A percentile compares a stretch with the other conserved stretches of the same genome.
phyloP scores from a whole-genome alignment of 2,888 invertebrate species.

The Physocephala rufipes region DNA sequence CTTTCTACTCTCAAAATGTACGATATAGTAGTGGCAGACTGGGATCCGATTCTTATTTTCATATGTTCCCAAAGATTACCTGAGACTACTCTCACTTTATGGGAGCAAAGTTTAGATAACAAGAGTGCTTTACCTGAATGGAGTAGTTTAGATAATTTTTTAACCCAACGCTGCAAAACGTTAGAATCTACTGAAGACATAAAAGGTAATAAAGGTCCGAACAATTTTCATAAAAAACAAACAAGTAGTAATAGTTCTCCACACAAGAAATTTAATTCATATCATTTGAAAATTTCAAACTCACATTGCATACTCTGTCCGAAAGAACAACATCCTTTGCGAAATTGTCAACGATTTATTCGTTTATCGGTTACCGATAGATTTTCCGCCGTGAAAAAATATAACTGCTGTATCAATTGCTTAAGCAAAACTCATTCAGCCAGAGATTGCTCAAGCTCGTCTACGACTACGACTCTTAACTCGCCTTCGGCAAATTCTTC shows the following conservation, averaged over 20 bases:
- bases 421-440: too few relatives aligned
- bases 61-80: slow-evolving; percentile 36
- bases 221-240: neutral
- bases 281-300: too few relatives aligned
- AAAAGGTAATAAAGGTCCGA: too few relatives aligned
- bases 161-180: slow-evolving; percentile 2
- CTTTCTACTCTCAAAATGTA: too few relatives aligned
- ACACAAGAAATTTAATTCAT: neutral
- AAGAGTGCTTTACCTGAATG: neutral
- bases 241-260: neutral
- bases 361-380: slow-evolving; percentile 13
- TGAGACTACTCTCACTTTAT: slow-evolving; percentile 22
- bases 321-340: slow-evolving; percentile 13
- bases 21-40: slow-evolving; percentile 11
- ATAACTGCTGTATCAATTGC: too few relatives aligned
- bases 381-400: neutral
- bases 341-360: slow-evolving; percentile 18
- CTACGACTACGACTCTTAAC: neutral
- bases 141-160: neutral
- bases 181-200: too few relatives aligned
- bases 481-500: neutral
- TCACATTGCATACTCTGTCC: neutral
- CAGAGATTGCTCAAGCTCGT: too few relatives aligned
- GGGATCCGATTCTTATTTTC: slow-evolving; percentile 36
- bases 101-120: slow-evolving; percentile 27